Conservation (phyloP, 1,140 invertebrate species). For the Oedothorax gibbosus region DNA sequence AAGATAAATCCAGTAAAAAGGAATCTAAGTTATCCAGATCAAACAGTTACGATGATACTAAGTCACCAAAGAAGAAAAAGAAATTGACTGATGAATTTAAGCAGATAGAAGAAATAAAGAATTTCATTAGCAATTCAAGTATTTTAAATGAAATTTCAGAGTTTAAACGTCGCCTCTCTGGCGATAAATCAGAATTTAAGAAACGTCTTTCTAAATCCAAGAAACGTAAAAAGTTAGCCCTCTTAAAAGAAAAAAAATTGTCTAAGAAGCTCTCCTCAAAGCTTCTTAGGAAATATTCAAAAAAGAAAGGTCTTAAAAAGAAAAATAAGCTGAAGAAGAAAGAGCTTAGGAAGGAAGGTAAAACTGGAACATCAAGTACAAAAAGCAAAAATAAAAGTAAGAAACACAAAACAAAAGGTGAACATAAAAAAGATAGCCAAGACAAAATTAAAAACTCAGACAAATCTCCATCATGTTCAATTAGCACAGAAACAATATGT, state of each 20-base stretch:
- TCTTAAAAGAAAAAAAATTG: slow-evolving; percentile 64
- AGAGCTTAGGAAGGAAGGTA: slow-evolving; percentile 41
- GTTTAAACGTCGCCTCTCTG: slow-evolving; percentile 45
- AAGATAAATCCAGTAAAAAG: slow-evolving; percentile 55
- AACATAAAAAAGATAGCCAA: slow-evolving; percentile 45
- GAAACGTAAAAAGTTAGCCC: slow-evolving; percentile 38
- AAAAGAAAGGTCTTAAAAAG: slow-evolving; percentile 58
- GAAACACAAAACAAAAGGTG: slow-evolving; percentile 49
- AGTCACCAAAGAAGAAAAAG: slow-evolving; percentile 59
- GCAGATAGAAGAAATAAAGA: slow-evolving; percentile 54
- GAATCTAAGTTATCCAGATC: slow-evolving; percentile 51
- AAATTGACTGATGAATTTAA: slow-evolving; percentile 47
- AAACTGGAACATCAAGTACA: neutral
- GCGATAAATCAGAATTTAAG: slow-evolving; percentile 38
- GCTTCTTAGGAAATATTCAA: slow-evolving; percentile 59
- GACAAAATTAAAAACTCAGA: slow-evolving; percentile 44
- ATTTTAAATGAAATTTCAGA: slow-evolving; percentile 52
- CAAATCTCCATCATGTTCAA: neutral
- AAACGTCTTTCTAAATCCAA: slow-evolving; percentile 47
- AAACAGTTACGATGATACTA: slow-evolving; percentile 49
- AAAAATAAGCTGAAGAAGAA: slow-evolving; percentile 61
- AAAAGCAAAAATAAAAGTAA: slow-evolving; percentile 54
- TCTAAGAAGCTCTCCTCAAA: slow-evolving; percentile 62
- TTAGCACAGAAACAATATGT: neutral
- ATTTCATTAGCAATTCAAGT: slow-evolving; percentile 47